These are phyloP conservation scores for Ips typographus DNA, from an alignment of 1,140 invertebrate genomes.

Conservation along the genomic window DNA sequence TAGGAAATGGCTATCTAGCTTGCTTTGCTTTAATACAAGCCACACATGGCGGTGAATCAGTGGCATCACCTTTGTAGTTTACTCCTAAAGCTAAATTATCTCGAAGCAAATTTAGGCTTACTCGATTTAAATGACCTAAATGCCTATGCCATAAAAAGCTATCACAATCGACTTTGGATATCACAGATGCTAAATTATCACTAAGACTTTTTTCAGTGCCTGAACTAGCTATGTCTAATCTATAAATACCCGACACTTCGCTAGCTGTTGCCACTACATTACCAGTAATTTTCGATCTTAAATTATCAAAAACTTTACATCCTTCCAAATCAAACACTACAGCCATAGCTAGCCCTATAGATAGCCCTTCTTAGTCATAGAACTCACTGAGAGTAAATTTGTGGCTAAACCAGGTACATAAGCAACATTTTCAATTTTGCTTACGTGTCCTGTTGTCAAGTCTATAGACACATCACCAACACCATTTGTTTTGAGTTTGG, in stretches of 20 bases:
- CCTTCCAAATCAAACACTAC: slow-evolving; percentile 21
- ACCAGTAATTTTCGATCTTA: neutral
- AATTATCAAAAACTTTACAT: neutral
- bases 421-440: slow-evolving; percentile 12
- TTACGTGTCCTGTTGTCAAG: neutral
- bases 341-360: slow-evolving; percentile 26
- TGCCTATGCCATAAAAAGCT: neutral
- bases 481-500: slow-evolving; percentile 12
- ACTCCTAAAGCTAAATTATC: neutral
- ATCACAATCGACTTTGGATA: no score
- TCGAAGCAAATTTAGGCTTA: neutral
- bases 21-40: slow-evolving; percentile 48
- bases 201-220: neutral
- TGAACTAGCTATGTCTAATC: neutral
- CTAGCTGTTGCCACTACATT: neutral
- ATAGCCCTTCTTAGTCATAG: slow-evolving; percentile 26
- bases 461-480: slow-evolving; percentile 26
- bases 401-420: slow-evolving; percentile 25
- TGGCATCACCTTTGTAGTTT: neutral
- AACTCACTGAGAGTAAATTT: slow-evolving; percentile 28
- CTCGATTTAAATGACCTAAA: neutral
- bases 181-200: no score
- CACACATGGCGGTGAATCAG: slow-evolving; percentile 35
- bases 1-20: slow-evolving; percentile 26
- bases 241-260: neutral